Evolutionary conservation across 2,797 vertebrate genomes (phyloP).

Genomic region (Myiotriccus ornatus): DNA sequence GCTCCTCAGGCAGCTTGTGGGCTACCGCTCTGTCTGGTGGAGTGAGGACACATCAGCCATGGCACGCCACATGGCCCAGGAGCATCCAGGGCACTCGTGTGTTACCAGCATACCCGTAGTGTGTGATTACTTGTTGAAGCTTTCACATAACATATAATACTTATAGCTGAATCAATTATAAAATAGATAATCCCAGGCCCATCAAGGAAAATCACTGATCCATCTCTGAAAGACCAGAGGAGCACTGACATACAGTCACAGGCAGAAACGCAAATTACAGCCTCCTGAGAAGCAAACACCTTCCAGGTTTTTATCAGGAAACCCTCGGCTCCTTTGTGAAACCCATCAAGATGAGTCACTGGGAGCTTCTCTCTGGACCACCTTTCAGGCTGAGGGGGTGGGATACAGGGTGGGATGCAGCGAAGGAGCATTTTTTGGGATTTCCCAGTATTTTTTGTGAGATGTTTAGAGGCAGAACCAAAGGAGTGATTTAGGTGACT

Average conservation of each 20-base stretch:
- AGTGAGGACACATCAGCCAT: background rate
- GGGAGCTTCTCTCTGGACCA: background rate
- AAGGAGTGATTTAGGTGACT: background rate
- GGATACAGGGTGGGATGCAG: background rate
- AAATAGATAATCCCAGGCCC: background rate
- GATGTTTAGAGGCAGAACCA: background rate
- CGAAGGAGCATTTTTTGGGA: accelerated
- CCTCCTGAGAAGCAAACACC: background rate
- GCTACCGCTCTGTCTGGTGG: background rate
- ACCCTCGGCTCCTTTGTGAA: background rate
- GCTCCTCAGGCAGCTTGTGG: background rate
- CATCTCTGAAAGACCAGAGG: background rate
- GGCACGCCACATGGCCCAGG: background rate
- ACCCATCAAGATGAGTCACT: background rate
- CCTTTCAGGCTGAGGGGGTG: background rate
- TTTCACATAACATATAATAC: background rate
- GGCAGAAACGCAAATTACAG: accelerated
- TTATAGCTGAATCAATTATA: background rate
- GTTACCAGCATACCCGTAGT: accelerated
- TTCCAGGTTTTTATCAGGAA: background rate
- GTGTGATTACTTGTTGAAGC: background rate
- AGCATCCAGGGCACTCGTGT: background rate
- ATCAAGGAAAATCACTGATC: too few relatives aligned
- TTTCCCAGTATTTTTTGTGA: background rate
- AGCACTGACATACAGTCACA: background rate